These are phyloP conservation scores for Scaptomyza cyrtandrae DNA, from an alignment of 2,888 invertebrate species.

Conservation along the genomic window DNA sequence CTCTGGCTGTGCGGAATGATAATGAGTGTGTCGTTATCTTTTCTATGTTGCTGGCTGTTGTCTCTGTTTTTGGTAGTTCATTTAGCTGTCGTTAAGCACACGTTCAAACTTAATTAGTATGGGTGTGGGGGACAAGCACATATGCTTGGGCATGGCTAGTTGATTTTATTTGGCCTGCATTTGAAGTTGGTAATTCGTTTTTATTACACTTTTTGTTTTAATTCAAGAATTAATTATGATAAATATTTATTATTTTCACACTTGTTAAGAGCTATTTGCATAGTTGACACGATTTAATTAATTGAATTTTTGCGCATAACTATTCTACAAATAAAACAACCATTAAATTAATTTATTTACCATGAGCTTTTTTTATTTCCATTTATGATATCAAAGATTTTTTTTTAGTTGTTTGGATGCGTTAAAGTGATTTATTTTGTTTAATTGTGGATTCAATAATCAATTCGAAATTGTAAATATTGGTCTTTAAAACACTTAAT, in stretches of 20 bases:
- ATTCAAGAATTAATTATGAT: constrained; percentile 9
- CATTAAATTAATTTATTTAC: constrained; percentile 37
- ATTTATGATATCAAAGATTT: background rate
- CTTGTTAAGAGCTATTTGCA: constrained; percentile 22
- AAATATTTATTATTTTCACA: constrained; percentile 27
- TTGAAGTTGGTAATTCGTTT: constrained; percentile 12
- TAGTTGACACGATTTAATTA: constrained; percentile 44
- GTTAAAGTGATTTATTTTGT: constrained; percentile 1
- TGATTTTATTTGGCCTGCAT: constrained; percentile 7
- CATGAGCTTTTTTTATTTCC: constrained; percentile 27
- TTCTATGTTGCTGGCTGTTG: constrained; percentile 51
- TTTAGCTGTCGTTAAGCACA: constrained; percentile 75
- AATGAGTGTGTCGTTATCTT: constrained; percentile 70
- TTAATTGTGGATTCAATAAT: constrained; percentile 28
- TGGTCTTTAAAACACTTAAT: constrained; percentile 32
- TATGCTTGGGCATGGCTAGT: constrained; percentile 17
- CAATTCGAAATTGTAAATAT: constrained; percentile 11
- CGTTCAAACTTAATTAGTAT: constrained; percentile 70
- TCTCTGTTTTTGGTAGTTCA: constrained; percentile 76
- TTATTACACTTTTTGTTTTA: background rate
- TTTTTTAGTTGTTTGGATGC: background rate
- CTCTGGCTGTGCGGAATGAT: constrained; percentile 50
- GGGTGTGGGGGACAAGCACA: constrained; percentile 6
- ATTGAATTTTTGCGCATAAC: constrained; percentile 32
- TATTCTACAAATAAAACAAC: constrained; percentile 25